Evolutionary conservation across 2,888 invertebrate species (phyloP), one percentile per base, ranked within the genome.

Genomic region (Lithophane socia): DNA sequence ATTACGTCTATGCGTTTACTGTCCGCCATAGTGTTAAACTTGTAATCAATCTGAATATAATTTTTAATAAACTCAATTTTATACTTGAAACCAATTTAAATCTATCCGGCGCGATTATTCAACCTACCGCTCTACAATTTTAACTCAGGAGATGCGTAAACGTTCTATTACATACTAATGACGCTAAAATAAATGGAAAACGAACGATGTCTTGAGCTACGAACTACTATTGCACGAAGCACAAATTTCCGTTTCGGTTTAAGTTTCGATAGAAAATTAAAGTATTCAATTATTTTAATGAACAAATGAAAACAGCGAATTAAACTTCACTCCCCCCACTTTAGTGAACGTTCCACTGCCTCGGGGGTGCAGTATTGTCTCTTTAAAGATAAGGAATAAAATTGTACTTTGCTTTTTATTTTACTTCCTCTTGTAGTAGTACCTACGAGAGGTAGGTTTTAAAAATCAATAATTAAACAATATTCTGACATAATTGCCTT

Each of bases 321-420:
- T 49, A 65, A 58, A 60, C 49, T 76, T 64, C 29, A 0, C 29
- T 29, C 29, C 29, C 7, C 16, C 24, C 24, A 44, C 21, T 65
- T 42, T 4, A 44, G 29, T 8, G 42, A 71, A 61, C 44, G 44
- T 63, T 71, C 8, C 4, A 3, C 12, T 61, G 74, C 74, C 60
- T 75, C 56, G 21, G 24, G 60, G 76, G 29, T 24, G 44, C 61
- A 10, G 54, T 54, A 37, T 54, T 52, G 61, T 52, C 13, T 76
- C 13, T 13, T 61, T 37, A 61, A n/a, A 54, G 52, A 66, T 10
- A 61, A 44, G 18, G 13, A 66, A 3, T 37, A 37, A 37, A 37
- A 58, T 67, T 54, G 37, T 61, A 66, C 60, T 54, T 72, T 63
- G 3, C 47, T 63, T 24, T 47, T 47, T 66, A 13, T 21, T 61